These are phyloP conservation scores for Luperina testacea DNA, from an alignment of 2,888 invertebrate genomes.

Conservation along the genomic window DNA sequence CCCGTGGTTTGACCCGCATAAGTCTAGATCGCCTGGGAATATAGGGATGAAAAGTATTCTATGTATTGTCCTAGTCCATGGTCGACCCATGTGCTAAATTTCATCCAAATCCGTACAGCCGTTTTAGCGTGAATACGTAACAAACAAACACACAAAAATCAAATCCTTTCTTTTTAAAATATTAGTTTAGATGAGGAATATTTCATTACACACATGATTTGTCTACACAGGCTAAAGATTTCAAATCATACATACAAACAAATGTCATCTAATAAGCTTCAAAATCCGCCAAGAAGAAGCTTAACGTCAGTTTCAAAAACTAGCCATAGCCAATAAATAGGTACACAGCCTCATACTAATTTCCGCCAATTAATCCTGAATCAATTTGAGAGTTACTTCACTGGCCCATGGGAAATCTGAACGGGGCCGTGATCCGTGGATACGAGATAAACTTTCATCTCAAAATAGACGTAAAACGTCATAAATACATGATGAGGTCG, in stretches of 20 bases:
- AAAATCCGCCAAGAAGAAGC: background rate
- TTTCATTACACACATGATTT: background rate
- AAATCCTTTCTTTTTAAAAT: background rate
- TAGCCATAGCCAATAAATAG: background rate
- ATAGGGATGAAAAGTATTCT: background rate
- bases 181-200: background rate
- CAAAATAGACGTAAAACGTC: constrained; percentile 43
- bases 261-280: background rate
- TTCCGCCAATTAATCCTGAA: constrained; percentile 35
- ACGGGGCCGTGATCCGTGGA: constrained; percentile 16
- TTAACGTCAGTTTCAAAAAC: too few species aligned
- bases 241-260: background rate
- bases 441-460: constrained; percentile 48
- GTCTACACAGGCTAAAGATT: too few species aligned
- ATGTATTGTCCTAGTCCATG: background rate
- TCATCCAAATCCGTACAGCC: background rate
- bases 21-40: background rate
- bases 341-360: constrained; percentile 3
- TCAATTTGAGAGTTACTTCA: constrained; percentile 42
- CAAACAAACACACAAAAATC: background rate
- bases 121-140: background rate
- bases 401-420: constrained; percentile 39
- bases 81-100: background rate
- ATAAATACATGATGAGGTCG: constrained; percentile 43
- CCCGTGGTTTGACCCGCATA: background rate